Base-by-base conservation (phyloP, 2,888 invertebrate species). In the Clusia tigrina region DNA sequence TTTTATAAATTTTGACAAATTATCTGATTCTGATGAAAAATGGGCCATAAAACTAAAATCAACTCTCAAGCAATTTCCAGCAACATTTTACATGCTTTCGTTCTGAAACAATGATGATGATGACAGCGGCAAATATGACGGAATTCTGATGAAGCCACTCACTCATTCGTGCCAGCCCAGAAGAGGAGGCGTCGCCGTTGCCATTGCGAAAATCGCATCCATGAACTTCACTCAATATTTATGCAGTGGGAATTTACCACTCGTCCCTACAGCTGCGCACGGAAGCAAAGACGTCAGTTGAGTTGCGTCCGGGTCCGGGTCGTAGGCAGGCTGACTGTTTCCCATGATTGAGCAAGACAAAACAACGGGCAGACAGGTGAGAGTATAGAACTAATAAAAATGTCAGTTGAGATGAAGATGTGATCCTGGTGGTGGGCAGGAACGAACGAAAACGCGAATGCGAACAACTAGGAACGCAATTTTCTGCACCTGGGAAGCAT, bases 361-460 rank as follows among this genome's bases (percentile, higher is more conserved):
- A 26, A 54, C 5, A 1, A n/a, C 20, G 26, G 22, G 48, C 48
- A 20, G 48, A 20, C 5, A 22, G 6, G 42, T 18, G 5, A 74
- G 78, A 74, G 76, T 74, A 74, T 74, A 78, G 78, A 69, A 74
- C 74, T 74, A 74, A 74, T 74, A 74, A 74, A 74, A 74, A 78
- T 74, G 74, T 74, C 74, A 78, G 78, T 78, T 78, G 72, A 73
- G 76, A 74, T 74, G 77, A 74, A 73, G 74, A 72, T 76, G 76
- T 18, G 22, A 32, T 32, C 12, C 32, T 25, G 52, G 54, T 26
- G 37, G 54, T 53, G 59, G 32, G 60, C 42, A 10, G 42, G 10
- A 42, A 42, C n/a, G 42, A 48, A 42, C 38, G n/a, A 37, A 55
- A 12, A 54, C 32, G 25, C 54, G 25, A 32, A 25, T 5, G 15